Evolutionary conservation across 53 echinoderm and acorn worm genomes (phyloP).

Genomic region (Antedon mediterranea): DNA sequence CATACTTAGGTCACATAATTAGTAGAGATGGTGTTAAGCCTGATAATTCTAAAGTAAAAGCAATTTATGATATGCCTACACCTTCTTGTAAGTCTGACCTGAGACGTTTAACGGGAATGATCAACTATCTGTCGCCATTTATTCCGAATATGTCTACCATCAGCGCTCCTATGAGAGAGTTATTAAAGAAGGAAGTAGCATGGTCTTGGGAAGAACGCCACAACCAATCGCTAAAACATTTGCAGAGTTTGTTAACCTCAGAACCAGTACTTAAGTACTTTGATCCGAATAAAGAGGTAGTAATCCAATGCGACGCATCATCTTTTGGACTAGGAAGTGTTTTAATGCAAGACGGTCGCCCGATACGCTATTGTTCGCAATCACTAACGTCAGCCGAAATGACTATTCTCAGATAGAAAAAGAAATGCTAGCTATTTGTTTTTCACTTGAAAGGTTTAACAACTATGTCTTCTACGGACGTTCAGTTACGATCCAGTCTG

Average conservation of each 20-base stretch:
- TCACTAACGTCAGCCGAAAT: no score
- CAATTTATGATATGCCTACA: neutral
- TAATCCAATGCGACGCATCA: no score
- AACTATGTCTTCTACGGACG: no score
- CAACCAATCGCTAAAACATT: neutral
- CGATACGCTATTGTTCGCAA: no score
- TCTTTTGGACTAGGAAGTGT: no score
- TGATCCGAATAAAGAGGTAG: conserved; percentile 55
- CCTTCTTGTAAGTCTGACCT: neutral
- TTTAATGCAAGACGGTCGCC: no score
- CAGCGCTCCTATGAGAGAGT: neutral
- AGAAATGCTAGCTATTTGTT: no score
- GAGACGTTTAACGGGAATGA: neutral
- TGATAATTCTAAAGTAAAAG: neutral
- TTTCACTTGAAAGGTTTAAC: no score
- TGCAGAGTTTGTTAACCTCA: conserved; percentile 46
- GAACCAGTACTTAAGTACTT: conserved; percentile 87
- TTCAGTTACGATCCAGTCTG: no score
- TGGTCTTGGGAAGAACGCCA: neutral
- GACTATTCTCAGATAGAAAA: no score
- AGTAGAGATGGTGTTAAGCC: neutral
- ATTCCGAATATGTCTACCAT: no score
- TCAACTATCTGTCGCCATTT: neutral
- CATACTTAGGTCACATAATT: neutral
- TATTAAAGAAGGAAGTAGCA: neutral